Base-by-base conservation (phyloP, 2,888 invertebrate species). In the Dolichomitus sp. region DNA sequence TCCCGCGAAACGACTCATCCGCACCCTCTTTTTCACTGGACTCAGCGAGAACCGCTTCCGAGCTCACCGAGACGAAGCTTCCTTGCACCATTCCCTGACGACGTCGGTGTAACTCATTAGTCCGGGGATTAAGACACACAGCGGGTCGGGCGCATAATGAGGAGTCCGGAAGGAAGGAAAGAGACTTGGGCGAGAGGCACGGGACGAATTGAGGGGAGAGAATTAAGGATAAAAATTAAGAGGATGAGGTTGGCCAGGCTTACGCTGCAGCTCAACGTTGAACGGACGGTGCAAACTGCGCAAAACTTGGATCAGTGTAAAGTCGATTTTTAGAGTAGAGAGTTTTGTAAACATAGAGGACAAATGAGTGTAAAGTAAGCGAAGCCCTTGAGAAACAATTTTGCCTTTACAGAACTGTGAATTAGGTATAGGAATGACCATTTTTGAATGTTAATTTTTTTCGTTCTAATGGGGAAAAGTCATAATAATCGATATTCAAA, bases 61-160 rank as follows among this genome's bases (percentile, higher is more conserved):
- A 69, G 70, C 69, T 80, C 54, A 61, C 69, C 54, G 50, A 52
- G 69, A 72, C 59, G 81, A 78, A 69, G 81, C 66, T 75, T 66
- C 68, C 70, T 59, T 27, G 74, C 61, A 45, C 48, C 54, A 23
- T 68, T 52, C 12, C 74, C 65, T 74, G 63, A 42, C 82, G 74
- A 79, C 69, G 74, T 69, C 79, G 80, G 87, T 87, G 87, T 88
- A 89, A 89, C 87, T 90, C 89, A 90, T 89, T 89, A 89, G 88
- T 85, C 74, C 86, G 84, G 81, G 87, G 88, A 90, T 90, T 88
- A 88, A 87, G 87, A 86, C 85, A 85, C 85, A 79, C 81, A 82
- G 74, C 70, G 79, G 33, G 83, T 80, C 83, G 80, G 80, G 85
- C 82, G 87, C 86, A 87, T 89, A 89, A 90, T 85, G 86, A 89